These are phyloP conservation scores for Eufriesea mexicana DNA, from an alignment of 1,140 invertebrate species.

Conservation along the genomic window DNA sequence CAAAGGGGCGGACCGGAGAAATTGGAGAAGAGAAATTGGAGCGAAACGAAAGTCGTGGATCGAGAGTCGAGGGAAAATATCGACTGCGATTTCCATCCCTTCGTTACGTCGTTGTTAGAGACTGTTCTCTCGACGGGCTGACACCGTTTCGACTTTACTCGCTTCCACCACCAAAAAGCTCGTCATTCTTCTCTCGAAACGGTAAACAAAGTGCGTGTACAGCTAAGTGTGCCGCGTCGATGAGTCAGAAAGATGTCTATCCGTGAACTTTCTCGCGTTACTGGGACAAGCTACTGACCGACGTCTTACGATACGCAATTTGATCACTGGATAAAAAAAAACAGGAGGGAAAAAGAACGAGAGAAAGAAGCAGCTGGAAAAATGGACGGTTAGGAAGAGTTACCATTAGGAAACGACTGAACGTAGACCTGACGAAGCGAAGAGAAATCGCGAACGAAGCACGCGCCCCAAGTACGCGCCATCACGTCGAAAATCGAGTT, in stretches of 20 bases:
- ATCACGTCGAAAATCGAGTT: not conserved
- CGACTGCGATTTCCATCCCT: conserved; percentile 41
- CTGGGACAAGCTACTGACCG: not conserved
- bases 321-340: too few relatives aligned
- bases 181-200: not conserved
- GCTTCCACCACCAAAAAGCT: not conserved
- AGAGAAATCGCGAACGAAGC: not conserved
- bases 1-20: conserved; percentile 49
- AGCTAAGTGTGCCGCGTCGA: conserved; percentile 43
- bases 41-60: conserved; percentile 64
- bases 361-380: not conserved
- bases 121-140: not conserved
- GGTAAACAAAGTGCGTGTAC: not conserved
- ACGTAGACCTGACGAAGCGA: not conserved
- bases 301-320: too few relatives aligned
- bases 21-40: conserved; percentile 66
- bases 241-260: conserved; percentile 18
- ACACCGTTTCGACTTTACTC: conserved; percentile 8
- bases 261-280: conserved; percentile 55
- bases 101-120: conserved; percentile 7
- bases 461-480: too few relatives aligned
- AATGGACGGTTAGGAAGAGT: not conserved
- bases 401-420: not conserved
- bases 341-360: not conserved
- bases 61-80: conserved; percentile 62